Evolutionary conservation across 2,888 invertebrate genomes (phyloP), one percentile per base, ranked within the genome.

Genomic region (Pollenia amentaria): DNA sequence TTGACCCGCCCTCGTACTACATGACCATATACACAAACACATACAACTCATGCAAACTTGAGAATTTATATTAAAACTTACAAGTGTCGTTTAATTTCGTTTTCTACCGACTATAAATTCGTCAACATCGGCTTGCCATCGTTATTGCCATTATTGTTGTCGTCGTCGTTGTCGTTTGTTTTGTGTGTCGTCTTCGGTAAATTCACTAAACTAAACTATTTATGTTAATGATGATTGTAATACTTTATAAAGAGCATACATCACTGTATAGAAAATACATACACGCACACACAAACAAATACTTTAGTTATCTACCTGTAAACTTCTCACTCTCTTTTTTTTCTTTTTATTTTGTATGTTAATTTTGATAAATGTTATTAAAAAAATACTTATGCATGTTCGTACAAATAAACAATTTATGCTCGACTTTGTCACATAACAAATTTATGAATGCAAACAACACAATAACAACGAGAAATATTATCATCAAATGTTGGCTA

Each of bases 201-300:
- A 57, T 67, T 57, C 12, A 46, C 76, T 53, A n/a, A 53, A 64
- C 42, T 10, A 21, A 46, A 60, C 78, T 85, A 88, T 87, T 89
- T 73, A 87, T 88, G 89, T 89, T 90, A 90, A 90, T 76, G 55
- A 64, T 72, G 73, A 40, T 79, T 67, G 60, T 60, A 67, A 53
- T 81, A 62, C 14, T 48, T 40, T 70, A n/a, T 70, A 40, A 40
- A 40, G 53, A 64, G 62, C 53, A 62, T 29, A 53, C 70, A 69
- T 14, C 70, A 72, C 16, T 44, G 42, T 29, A 11, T 21, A 46
- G 21, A 3, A 46, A 9, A 40, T 3, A 21, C 12, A 11, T 40
- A 42, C 14, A 57, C n/a, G 8, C 38, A 72, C 9, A 53, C 11
- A 18, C 18, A 62, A 16, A 62, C 53, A 60, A 38, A 48, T n/a